Evolutionary conservation across 1,140 invertebrate species (phyloP).

Genomic region (Drosophila auraria): DNA sequence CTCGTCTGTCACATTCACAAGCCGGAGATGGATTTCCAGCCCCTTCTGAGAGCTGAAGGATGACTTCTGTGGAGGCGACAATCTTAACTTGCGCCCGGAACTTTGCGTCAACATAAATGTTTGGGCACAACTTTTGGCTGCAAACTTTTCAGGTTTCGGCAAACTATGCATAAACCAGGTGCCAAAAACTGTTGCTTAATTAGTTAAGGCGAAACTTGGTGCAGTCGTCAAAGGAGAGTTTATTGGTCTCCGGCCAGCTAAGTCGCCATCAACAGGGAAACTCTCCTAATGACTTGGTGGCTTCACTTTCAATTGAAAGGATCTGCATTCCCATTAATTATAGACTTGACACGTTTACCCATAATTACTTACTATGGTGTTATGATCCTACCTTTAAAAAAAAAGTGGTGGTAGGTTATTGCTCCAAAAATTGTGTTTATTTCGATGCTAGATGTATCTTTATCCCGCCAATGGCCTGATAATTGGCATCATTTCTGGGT

Average conservation of each 20-base stretch:
- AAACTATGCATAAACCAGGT: conserved; percentile 56
- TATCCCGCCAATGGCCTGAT: no score
- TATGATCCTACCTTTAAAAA: neutral
- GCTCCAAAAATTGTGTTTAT: no score
- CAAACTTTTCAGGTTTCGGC: conserved; percentile 53
- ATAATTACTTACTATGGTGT: no score
- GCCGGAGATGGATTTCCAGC: conserved; percentile 15
- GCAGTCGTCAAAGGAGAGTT: conserved; percentile 11
- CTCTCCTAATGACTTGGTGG: conserved; percentile 4
- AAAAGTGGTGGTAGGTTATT: no score
- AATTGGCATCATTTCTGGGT: neutral
- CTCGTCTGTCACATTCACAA: conserved; percentile 44
- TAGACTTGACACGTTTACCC: neutral
- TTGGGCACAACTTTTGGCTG: conserved; percentile 50
- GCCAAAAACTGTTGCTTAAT: conserved; percentile 68
- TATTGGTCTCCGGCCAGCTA: conserved; percentile 31
- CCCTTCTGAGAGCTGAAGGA: neutral
- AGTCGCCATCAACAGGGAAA: conserved; percentile 20
- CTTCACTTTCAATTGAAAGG: neutral
- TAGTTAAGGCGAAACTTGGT: conserved; percentile 43
- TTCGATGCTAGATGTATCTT: no score
- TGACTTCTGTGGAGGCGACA: conserved; percentile 22
- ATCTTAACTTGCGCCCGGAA: conserved; percentile 21
- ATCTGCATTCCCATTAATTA: conserved; percentile 2
- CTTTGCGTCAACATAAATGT: conserved; percentile 26